Evolutionary conservation across 2,113 vertebrate genomes (phyloP), one percentile per base, ranked within the genome.

Genomic region (Clarias batrachus): DNA sequence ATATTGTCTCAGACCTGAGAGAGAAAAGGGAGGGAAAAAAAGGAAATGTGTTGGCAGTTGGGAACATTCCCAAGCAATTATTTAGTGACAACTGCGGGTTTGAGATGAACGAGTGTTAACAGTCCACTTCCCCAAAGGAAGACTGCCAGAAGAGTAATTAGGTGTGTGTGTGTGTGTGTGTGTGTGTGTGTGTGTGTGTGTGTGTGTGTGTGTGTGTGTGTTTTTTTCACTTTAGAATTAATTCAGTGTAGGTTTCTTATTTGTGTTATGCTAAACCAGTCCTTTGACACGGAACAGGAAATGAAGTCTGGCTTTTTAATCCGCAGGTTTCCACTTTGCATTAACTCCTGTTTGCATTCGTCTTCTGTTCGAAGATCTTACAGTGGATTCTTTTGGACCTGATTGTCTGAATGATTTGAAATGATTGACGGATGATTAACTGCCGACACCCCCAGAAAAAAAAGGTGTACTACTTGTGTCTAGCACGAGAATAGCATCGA

Each of bases 61-160:
- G 85, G 89, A 87, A 87, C 68, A 76, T 87, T 81, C 86, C 89
- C 86, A 89, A 89, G 89, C 89, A 89, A 89, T 89, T 89, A 89
- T 89, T 89, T 89, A 87, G 88, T 89, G 89, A 89, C 89, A 89
- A 85, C 79, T 82, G 81, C 84, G 78, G 86, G 80, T 83, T 89
- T 85, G 80, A 89, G 76, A 83, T 85, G 89, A 87, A 78, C 86
- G 57, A 80, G 83, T 83, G 86, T 87, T 86, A 86, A 85, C 83
- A 81, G 83, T 87, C 85, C 86, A 33, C 70, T 73, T 84, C 78
- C 86, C 83, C 86, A 85, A 66, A 65, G 80, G 77, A 66, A 84
- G 10, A 59, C 52, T 65, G 82, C 83, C 81, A 73, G 57, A 65
- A 83, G 83, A 87, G 84, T 87, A 89, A 89, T 89, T 83, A 85